Conservation (phyloP, 2,888 invertebrate genomes). For the Lycocerus yunnanus region DNA sequence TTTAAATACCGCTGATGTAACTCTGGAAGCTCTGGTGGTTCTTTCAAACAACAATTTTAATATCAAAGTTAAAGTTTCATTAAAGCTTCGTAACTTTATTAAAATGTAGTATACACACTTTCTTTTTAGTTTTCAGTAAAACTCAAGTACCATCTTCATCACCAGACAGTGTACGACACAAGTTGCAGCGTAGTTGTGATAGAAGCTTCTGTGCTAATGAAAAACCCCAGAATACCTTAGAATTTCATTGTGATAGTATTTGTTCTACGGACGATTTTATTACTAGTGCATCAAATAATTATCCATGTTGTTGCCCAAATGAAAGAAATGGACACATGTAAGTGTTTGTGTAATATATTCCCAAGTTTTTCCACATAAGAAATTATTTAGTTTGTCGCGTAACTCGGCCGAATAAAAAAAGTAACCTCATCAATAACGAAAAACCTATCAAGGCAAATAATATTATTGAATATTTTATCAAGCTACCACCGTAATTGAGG, state of each 20-base stretch:
- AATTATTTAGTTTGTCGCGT: too few species aligned
- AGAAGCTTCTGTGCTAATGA: conserved; percentile 47
- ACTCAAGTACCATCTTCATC: conserved; percentile 35
- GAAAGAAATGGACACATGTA: conserved; percentile 60
- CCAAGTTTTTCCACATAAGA: too few species aligned
- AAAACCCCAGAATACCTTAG: conserved; percentile 52
- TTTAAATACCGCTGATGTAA: neutral
- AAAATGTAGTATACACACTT: neutral
- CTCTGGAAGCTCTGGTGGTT: neutral
- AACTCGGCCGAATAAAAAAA: too few species aligned
- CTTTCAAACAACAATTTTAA: neutral
- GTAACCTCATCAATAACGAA: too few species aligned
- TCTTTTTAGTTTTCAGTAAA: conserved; percentile 34
- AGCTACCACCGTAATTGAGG: neutral
- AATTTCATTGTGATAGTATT: conserved; percentile 47
- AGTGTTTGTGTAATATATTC: conserved; percentile 25
- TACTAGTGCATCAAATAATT: conserved; percentile 54
- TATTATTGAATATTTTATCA: neutral
- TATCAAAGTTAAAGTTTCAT: neutral
- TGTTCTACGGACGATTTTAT: conserved; percentile 45
- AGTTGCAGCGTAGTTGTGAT: conserved; percentile 50
- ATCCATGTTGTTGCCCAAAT: conserved; percentile 60
- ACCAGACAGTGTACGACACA: conserved; percentile 43
- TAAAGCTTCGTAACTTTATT: neutral
- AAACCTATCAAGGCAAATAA: neutral